These are phyloP conservation scores for Gonioctena quinquepunctata DNA, from an alignment of 1,140 invertebrate genomes.

Conservation along the genomic window DNA sequence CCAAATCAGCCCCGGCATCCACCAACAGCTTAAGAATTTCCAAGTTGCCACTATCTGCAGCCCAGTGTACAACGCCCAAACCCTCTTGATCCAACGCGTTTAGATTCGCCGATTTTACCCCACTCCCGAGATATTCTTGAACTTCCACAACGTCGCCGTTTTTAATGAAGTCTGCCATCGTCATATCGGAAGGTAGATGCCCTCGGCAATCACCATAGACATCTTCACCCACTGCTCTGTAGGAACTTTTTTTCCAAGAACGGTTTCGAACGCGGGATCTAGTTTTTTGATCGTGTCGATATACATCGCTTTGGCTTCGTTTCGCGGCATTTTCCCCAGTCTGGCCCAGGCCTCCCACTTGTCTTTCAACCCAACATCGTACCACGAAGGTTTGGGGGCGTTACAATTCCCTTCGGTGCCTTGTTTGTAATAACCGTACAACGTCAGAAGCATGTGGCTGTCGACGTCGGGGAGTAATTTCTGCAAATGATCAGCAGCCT, in stretches of 20 bases:
- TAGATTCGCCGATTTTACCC: neutral
- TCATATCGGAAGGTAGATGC: slow-evolving; percentile 61
- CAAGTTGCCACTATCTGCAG: slow-evolving; percentile 76
- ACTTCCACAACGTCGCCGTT: slow-evolving; percentile 72
- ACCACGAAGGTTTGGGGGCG: slow-evolving; percentile 75
- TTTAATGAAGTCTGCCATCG: slow-evolving; percentile 79
- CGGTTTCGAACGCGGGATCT: slow-evolving; percentile 64
- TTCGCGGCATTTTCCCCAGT: slow-evolving; percentile 69
- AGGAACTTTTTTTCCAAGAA: neutral
- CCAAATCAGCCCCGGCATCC: slow-evolving; percentile 65
- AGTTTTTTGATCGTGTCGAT: slow-evolving; percentile 68
- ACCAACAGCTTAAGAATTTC: slow-evolving; percentile 66
- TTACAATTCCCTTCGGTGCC: slow-evolving; percentile 78
- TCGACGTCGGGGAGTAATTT: slow-evolving; percentile 62
- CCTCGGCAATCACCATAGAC: slow-evolving; percentile 68
- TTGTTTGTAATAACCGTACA: slow-evolving; percentile 90
- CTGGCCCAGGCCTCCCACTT: slow-evolving; percentile 93
- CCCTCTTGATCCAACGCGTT: slow-evolving; percentile 66
- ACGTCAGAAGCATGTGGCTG: slow-evolving; percentile 68
- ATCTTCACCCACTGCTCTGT: slow-evolving; percentile 69
- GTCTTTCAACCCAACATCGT: slow-evolving; percentile 77
- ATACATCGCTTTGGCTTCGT: slow-evolving; percentile 77
- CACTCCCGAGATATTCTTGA: slow-evolving; percentile 53
- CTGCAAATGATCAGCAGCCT: slow-evolving; percentile 71
- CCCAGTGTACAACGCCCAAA: slow-evolving; percentile 86